phyloP scores from a whole-genome alignment of 2,888 invertebrate species.

The Schizaphis graminum region DNA sequence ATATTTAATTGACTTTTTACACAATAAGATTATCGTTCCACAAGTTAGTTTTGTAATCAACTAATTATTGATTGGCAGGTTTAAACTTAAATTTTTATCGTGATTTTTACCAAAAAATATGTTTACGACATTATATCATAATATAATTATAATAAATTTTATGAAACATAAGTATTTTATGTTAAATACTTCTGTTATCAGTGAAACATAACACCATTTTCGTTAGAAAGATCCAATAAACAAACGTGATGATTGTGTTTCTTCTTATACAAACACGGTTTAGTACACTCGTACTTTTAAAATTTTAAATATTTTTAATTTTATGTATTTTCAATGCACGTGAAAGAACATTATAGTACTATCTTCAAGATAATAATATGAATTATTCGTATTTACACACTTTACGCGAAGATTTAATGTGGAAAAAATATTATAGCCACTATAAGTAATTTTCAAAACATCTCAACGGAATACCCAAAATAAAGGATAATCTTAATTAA shows the following conservation, averaged over 20 bases:
- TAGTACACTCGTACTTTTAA: neutral
- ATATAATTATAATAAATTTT: neutral
- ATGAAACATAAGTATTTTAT: neutral
- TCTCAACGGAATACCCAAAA: neutral
- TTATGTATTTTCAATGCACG: neutral
- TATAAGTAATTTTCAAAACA: neutral
- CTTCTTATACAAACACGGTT: neutral
- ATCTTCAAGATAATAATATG: neutral
- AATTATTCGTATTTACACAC: neutral
- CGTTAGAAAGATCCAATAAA: neutral
- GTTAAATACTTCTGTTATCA: neutral
- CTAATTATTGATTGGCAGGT: neutral
- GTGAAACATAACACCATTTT: neutral
- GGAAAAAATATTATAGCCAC: neutral
- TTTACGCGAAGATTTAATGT: too few species aligned
- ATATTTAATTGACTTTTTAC: neutral
- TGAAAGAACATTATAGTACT: neutral
- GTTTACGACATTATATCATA: neutral
- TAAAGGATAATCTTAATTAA: neutral
- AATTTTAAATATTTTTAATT: neutral
- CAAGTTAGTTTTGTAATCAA: neutral
- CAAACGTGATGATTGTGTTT: neutral
- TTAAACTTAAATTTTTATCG: neutral
- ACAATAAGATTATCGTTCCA: neutral
- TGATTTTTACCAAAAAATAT: neutral